phyloP scores from a whole-genome alignment of 2,797 vertebrate genomes.

The Notolabrus celidotus region DNA sequence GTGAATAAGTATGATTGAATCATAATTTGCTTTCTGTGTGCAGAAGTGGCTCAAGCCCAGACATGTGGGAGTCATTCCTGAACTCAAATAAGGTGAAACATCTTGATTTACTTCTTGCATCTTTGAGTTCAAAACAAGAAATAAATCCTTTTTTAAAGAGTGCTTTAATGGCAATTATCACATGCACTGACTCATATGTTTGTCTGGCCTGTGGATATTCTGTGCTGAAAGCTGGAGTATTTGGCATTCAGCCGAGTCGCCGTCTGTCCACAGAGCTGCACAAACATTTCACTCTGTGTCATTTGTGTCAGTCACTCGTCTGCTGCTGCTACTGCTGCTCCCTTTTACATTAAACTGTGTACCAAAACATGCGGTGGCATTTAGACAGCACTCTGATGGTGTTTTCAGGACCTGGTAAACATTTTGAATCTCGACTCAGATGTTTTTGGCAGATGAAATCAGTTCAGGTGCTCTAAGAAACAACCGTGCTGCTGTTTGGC shows the following conservation, averaged over 20 bases:
- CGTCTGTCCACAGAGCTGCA: slow-evolving; percentile 27
- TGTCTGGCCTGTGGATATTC: slow-evolving; percentile 19
- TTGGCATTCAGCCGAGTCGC: slow-evolving; percentile 36
- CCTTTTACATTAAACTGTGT: slow-evolving; percentile 20
- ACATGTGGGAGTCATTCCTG: too few relatives aligned
- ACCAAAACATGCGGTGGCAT: slow-evolving; percentile 34
- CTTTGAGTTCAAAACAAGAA: neutral
- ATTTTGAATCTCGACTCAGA: slow-evolving; percentile 45
- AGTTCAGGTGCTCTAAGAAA: slow-evolving; percentile 3
- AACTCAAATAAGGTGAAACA: neutral
- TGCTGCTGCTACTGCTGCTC: slow-evolving; percentile 15
- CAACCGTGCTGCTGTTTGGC: neutral
- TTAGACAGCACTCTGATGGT: slow-evolving; percentile 33
- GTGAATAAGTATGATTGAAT: too few relatives aligned
- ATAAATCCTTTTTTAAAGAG: neutral
- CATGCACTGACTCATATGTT: slow-evolving; percentile 11
- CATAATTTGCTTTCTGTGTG: too few relatives aligned
- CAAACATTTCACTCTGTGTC: slow-evolving; percentile 34
- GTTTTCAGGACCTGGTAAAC: slow-evolving; percentile 13
- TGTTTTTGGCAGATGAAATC: slow-evolving; percentile 36
- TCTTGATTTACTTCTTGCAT: neutral
- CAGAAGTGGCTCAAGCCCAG: too few relatives aligned
- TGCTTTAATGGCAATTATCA: slow-evolving; percentile 16
- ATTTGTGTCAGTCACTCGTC: slow-evolving; percentile 20
- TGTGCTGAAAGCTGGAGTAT: slow-evolving; percentile 27